These are phyloP conservation scores for Orientallactaga bullata DNA, from an alignment of 2,113 vertebrate species.

Conservation along the genomic window DNA sequence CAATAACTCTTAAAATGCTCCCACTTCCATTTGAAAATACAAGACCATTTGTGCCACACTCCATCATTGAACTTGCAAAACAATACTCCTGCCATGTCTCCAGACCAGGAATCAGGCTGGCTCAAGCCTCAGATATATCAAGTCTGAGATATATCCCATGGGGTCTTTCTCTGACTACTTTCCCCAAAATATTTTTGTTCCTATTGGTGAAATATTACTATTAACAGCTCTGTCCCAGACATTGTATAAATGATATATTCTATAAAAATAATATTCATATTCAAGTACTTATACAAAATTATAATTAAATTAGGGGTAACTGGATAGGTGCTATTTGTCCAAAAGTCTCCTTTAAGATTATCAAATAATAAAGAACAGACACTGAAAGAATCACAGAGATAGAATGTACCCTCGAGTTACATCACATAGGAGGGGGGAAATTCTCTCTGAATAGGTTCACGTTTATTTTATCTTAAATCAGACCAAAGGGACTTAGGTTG, in stretches of 20 bases:
- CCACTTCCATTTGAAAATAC: slow-evolving; percentile 34
- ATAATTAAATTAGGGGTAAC: slow-evolving; percentile 60
- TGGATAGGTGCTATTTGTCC: slow-evolving; percentile 67
- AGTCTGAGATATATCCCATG: background rate
- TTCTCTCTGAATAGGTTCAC: slow-evolving; percentile 53
- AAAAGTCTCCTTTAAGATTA: slow-evolving; percentile 74
- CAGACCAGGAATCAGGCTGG: background rate
- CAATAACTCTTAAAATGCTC: background rate
- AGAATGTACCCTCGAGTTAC: slow-evolving; percentile 46
- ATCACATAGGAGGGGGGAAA: slow-evolving; percentile 52
- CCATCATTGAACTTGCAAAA: background rate
- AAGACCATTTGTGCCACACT: background rate
- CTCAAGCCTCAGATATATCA: background rate
- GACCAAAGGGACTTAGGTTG: slow-evolving; percentile 73
- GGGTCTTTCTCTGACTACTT: background rate
- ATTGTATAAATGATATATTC: background rate
- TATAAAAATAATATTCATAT: slow-evolving; percentile 41
- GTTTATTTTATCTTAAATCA: slow-evolving; percentile 79
- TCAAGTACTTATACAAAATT: slow-evolving; percentile 62
- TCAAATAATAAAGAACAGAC: slow-evolving; percentile 67
- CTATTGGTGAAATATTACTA: background rate
- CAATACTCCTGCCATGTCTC: background rate
- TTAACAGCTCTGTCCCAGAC: background rate
- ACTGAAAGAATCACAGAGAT: slow-evolving; percentile 51
- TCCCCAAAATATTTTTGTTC: slow-evolving; percentile 36